Base-by-base conservation (phyloP, 2,888 invertebrate species). In the Hipparchia semele region DNA sequence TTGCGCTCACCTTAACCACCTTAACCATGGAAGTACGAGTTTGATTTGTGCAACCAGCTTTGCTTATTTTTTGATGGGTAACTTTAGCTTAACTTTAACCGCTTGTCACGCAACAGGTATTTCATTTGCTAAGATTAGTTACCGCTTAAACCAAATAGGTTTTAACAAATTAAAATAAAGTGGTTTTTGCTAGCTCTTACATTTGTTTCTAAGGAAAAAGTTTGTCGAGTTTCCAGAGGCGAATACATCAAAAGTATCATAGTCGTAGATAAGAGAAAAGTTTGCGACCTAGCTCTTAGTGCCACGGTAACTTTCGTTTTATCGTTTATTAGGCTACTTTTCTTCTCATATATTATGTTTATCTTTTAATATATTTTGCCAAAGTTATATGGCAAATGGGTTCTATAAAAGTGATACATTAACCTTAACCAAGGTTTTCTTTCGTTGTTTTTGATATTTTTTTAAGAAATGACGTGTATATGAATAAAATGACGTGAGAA, bases 201-300 rank as follows among this genome's bases (percentile, higher is more conserved):
- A 64, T 49, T 49, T 49, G 4, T 23, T 13, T 13, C 1, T 9
- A 39, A 61, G 33, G 33, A 59, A 45, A 61, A 61, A 82, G 83
- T 82, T 80, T 64, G 79, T 76, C 80, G 78, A 78, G 86, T 87
- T 87, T 81, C 84, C 82, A 62, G 68, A 62, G 67, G 33, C 54
- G 49, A 66, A 61, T 59, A 49, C 12, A 33, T 65, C 62, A 33
- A 13, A 64, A 62, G 65, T 79, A 81, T 76, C 82, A 83, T 86
- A 89, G 84, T 86, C 49, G 56, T 64, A 82, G 85, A 84, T 86
- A 86, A 86, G 23, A 60, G 66, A 71, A 75, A 75, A 75, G 54
- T 86, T 79, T 79, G 82, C 87, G 88, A 81, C 84, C 83, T 83
- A 88, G 83, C 87, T 87, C 78, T 81, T 81, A 79, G 80, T 81